Evolutionary conservation across 2,113 vertebrate species (phyloP), one percentile per base, ranked within the genome.

Genomic region (Tragulus kanchil): DNA sequence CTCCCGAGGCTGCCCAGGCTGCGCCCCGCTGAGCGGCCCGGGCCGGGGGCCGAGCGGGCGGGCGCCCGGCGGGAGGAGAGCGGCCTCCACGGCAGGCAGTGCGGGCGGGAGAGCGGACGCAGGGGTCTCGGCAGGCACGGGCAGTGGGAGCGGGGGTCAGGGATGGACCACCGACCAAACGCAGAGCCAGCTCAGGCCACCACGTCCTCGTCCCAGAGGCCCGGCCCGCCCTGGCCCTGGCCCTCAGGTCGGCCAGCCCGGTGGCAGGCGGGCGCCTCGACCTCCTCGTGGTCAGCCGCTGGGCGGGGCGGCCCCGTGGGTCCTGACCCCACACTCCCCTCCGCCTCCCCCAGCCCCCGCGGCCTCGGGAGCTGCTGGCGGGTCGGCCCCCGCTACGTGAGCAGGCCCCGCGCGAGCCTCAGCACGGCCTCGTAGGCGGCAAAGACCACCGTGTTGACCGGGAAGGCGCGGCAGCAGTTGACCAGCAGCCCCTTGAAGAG

Each of bases 401-500:
- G 62, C n/a, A 98, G 94, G 54, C 36, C 82, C 42, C 93, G 97
- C 26, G 98, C 96, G 62, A 99, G 94, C 71, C 98, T 96, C 75
- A 99, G 97, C 16, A 99, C 98, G 1, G 98, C 98, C 97, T 99
- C 99, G 0, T 99, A 99, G 0, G 98, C 98, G 21, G 99, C 98
- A 15, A 99, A 99, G 31, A 99, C 99, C 91, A 99, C 98, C 99
- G 99, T 99, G 97, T 99, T 99, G 89, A 99, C 99, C 0, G 99
- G 99, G 97, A 99, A 99, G 8, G 99, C 99, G 0, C 99, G 99
- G 48, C 99, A 93, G 42, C 99, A 99, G 98, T 99, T 99, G 93
- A 99, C 98, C 25, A 98, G 98, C 88, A 99, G 97, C 90, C 99
- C 99, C 97, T 98, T 99, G 98, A 99, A 99, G 97, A 99, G 99